Evolutionary conservation across 2,888 invertebrate genomes (phyloP).

Genomic region (Chrysolina americana): DNA sequence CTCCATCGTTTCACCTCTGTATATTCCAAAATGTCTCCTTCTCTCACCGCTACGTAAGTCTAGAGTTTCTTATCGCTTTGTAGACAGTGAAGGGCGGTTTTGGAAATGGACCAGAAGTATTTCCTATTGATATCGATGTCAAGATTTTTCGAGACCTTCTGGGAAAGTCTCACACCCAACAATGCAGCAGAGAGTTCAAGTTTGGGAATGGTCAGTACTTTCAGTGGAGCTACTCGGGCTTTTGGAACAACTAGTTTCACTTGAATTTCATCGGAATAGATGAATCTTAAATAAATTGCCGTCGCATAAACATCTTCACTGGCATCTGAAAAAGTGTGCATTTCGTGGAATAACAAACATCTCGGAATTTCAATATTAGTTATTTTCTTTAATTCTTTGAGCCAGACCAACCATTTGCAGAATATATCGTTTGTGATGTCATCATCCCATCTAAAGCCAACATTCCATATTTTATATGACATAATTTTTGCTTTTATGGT

Average conservation of each 20-base stretch:
- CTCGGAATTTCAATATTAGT: not conserved
- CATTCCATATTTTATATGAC: too few species aligned
- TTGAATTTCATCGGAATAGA: too few species aligned
- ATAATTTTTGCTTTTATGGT: constrained; percentile 21
- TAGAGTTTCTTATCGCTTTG: not conserved
- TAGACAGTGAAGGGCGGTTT: not conserved
- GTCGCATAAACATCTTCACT: too few species aligned
- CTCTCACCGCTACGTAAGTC: not conserved
- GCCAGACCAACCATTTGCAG: too few species aligned
- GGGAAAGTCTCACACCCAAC: not conserved
- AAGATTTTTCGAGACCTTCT: not conserved
- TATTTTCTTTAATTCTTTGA: not conserved
- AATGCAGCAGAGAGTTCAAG: not conserved
- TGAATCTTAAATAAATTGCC: too few species aligned
- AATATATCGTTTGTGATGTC: too few species aligned
- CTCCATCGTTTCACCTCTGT: too few species aligned
- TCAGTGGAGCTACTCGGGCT: not conserved
- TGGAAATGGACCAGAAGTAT: not conserved
- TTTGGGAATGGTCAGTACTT: not conserved
- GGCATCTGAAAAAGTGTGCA: not conserved
- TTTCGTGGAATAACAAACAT: not conserved
- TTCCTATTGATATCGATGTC: not conserved
- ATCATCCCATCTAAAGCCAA: too few species aligned
- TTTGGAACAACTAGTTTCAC: too few species aligned
- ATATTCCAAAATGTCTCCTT: too few species aligned